phyloP scores from a whole-genome alignment of 2,113 vertebrate species.

The Andinoacara biseriatus region DNA sequence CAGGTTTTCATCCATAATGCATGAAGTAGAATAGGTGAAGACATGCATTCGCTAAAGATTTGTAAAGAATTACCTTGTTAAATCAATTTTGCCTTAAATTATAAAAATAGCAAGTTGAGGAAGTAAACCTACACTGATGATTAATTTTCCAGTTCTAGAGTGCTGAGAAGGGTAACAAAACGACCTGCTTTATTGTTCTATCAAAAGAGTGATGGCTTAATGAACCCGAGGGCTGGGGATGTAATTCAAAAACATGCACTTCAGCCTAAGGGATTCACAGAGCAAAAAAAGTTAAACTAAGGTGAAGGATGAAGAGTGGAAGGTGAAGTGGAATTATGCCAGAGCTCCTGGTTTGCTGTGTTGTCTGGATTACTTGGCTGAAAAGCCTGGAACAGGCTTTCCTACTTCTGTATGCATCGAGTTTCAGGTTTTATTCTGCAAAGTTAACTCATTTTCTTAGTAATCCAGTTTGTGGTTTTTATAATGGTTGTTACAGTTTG shows the following conservation, averaged over 20 bases:
- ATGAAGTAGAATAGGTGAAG: not conserved
- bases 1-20: not conserved
- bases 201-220: not conserved
- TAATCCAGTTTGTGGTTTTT: not conserved
- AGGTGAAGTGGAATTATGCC: not conserved
- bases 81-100: not conserved
- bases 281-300: not conserved
- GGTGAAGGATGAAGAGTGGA: not conserved
- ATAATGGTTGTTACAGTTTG: not conserved
- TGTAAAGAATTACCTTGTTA: not conserved
- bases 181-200: not conserved
- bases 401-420: not conserved
- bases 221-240: not conserved
- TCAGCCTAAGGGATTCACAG: not conserved
- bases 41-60: not conserved
- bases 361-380: not conserved
- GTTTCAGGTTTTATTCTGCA: not conserved
- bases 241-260: not conserved
- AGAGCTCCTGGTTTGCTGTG: not conserved
- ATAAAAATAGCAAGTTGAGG: not conserved
- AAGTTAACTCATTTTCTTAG: not conserved
- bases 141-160: not conserved
- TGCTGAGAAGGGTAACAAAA: not conserved
- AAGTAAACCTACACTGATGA: not conserved
- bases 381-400: not conserved